Evolutionary conservation across 2,797 vertebrate species (phyloP), one percentile per base, ranked within the genome.

Genomic region (Hafferia zeledoni): DNA sequence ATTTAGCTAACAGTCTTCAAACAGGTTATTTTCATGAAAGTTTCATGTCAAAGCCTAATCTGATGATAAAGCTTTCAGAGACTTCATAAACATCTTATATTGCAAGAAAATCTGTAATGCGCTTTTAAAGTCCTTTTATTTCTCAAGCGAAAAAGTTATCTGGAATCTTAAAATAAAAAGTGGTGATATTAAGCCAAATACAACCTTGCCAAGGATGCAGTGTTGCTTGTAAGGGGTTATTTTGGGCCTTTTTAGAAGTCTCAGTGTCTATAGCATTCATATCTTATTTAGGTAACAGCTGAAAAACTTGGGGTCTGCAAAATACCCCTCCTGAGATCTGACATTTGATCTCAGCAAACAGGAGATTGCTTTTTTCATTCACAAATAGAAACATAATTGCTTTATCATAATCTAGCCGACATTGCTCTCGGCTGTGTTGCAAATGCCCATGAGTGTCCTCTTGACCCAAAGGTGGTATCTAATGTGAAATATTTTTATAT

Each of bases 311-410:
- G 10, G 53, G 28, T 82, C 74, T 85, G 69, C 4, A 17, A 85
- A 93, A 63, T 20, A 75, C 11, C 25, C 13, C 46, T 85, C 71
- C 39, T 84, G 74, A 85, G 84, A 43, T 13, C 14, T 63, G 72
- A 90, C 39, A 44, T 90, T 87, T 90, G 83, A 92, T 53, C 93
- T 61, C 50, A 69, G 61, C 60, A 47, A 94, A 63, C 25, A 70
- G n/a, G 53, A 92, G 43, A 53, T 31, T 20, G 35, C 27, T 89
- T 68, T 87, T 85, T 93, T 94, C 68, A 43, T 90, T 83, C 76
- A 76, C 44, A 71, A 82, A 88, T 39, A 68, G n/a, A 87, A 82
- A 92, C 37, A 47, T 90, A 92, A 87, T 84, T 79, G 23, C 70
- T 65, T 90, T 93, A 94, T 83, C 77, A 89, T 81, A 70, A 87